Percentiles rank a stretch among this genome's conserved stretches.
phyloP scores from a whole-genome alignment of 2,113 vertebrate species.

The Dermatemys mawii region DNA sequence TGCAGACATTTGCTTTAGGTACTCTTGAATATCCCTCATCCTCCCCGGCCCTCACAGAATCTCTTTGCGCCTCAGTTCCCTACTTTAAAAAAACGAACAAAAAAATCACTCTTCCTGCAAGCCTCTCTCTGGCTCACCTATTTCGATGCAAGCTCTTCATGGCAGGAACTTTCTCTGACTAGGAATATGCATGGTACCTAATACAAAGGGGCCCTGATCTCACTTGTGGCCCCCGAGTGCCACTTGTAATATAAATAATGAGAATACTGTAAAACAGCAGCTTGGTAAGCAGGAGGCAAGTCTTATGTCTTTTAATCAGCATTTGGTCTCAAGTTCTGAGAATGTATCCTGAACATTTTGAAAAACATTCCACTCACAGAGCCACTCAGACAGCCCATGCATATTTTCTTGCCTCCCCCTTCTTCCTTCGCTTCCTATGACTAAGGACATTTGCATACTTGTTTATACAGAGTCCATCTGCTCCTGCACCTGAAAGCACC shows the following conservation, averaged over 20 bases:
- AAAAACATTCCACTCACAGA: not conserved
- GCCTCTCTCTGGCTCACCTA: fast-evolving
- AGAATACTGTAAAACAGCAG: not conserved
- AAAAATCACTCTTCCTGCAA: not conserved
- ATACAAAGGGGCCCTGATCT: not conserved
- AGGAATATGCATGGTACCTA: fast-evolving
- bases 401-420: not conserved
- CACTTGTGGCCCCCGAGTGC: not conserved
- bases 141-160: not conserved
- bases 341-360: not conserved
- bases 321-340: not conserved
- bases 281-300: not conserved
- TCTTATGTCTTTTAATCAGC: not conserved
- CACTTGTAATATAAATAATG: not conserved
- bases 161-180: not conserved
- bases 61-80: not conserved
- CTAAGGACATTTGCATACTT: conserved; percentile 9
- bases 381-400: not conserved
- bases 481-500: conserved; percentile 38
- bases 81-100: fast-evolving
- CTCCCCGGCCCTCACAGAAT: not conserved
- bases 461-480: conserved; percentile 62
- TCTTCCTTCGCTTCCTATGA: not conserved
- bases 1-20: not conserved
- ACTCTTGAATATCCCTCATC: not conserved